Evolutionary conservation across 2,797 vertebrate species (phyloP), one percentile per base, ranked within the genome.

Genomic region (Lacerta bilineata): DNA sequence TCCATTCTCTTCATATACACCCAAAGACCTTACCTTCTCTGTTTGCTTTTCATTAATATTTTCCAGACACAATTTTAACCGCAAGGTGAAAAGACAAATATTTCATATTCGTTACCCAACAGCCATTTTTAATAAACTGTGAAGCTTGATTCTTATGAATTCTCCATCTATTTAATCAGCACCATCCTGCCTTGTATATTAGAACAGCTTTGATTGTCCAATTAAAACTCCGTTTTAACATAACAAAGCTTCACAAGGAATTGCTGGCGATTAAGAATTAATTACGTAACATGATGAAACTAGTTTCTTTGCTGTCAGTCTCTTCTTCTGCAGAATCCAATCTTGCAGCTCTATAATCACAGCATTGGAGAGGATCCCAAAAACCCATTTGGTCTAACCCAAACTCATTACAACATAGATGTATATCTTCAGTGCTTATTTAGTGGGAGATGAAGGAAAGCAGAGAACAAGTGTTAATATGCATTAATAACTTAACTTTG

Each of bases 51-150:
- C 69, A 33, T 15, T 4, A 93, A 25, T 8, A 20, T 84, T 92
- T 91, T 91, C 84, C 82, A 84, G 88, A 59, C 23, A 18, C 71
- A 27, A 86, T 59, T 91, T 90, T 91, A 78, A 88, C 55, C 85
- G 74, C 87, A 89, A 78, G 83, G 75, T 80, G 88, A 80, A n/a
- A 87, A 88, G 88, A 72, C 64, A 82, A 83, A 0, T 90, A 64
- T 23, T 81, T 80, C 66, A 83, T 18, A 87, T 36, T 85, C 71
- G 88, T 82, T 89, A 88, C 8, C 75, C 89, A 84, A 55, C 76
- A 88, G 83, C 39, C 46, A 87, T 2, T 89, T 85, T 81, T 91
- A 71, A 76, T 87, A 66, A 8, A 8, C 82, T 43, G 9, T n/a
- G 75, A 85, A 91, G 66, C 0, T 0, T 75, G 61, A 46, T 85